phyloP scores from a whole-genome alignment of 2,113 vertebrate genomes.

The Malurus melanocephalus region DNA sequence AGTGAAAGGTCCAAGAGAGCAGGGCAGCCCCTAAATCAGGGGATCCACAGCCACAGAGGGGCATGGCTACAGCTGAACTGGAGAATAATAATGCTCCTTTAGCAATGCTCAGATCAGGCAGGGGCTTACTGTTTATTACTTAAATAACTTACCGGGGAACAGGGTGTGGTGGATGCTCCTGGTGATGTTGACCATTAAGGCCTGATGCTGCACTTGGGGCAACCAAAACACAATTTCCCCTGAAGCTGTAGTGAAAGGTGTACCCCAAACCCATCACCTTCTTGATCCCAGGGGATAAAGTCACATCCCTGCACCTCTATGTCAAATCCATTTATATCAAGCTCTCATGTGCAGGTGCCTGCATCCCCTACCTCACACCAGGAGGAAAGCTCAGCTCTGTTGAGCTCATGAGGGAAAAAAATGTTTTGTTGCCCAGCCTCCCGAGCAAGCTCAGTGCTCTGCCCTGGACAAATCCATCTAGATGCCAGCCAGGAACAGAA shows the following conservation, averaged over 20 bases:
- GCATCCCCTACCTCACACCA: background rate
- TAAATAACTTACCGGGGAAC: rapidly evolving
- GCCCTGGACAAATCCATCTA: rapidly evolving
- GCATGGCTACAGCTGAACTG: rapidly evolving
- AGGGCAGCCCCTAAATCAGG: background rate
- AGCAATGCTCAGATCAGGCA: background rate
- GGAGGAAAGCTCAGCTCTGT: background rate
- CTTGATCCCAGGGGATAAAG: background rate
- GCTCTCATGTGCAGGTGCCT: background rate
- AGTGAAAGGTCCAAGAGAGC: background rate
- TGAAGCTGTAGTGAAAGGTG: rapidly evolving
- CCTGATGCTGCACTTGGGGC: no score
- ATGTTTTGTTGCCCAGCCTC: background rate
- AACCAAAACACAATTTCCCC: background rate
- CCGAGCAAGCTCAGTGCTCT: background rate
- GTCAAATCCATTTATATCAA: background rate
- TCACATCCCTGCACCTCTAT: background rate
- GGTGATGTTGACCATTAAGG: background rate
- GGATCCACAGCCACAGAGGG: background rate
- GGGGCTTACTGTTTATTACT: background rate
- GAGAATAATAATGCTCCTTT: background rate
- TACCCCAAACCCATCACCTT: background rate
- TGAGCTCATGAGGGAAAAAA: background rate
- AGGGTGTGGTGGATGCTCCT: rapidly evolving
- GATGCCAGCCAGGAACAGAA: background rate